Evolutionary conservation across 2,113 vertebrate genomes (phyloP), one percentile per base, ranked within the genome.

Genomic region (Protobothrops mucrosquamatus): DNA sequence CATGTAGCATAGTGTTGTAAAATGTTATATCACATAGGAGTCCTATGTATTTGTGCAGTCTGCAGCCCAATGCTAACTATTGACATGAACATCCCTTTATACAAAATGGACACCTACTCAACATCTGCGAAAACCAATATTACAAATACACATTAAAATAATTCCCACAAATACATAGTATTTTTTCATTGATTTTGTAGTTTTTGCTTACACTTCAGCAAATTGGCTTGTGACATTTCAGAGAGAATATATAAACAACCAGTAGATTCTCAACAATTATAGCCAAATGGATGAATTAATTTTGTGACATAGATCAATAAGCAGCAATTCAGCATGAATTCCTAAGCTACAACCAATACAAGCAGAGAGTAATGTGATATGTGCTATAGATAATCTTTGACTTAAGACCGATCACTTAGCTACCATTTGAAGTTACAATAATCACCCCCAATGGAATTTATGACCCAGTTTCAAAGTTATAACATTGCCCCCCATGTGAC

Each of bases 161-260:
- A 95, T 48, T 93, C 90, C 93, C 94, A 94, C 94, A 95, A 94
- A 94, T 92, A 93, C 95, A 93, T 94, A 87, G 94, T 74, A 88
- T 94, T 95, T 94, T 92, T 92, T 91, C 56, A 56, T 8, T 94
- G 2, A 93, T 96, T 97, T 96, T 95, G 94, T 0, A 56, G 0
- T 87, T 87, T 94, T 95, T 92, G 89, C 61, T 81, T 59, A 94
- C 0, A 0, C 29, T 59, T 93, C 86, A 10, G 64, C 2, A 57
- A 85, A 88, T 14, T 59, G 81, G 94, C 85, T 94, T 91, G 88
- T 92, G 95, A 95, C 91, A 85, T 39, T 91, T 34, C 64, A 24
- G 0, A 12, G 85, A 87, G 93, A 90, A 95, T 52, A 64, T 51
- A 91, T 85, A 94, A 90, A 88, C 93, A 10, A 90, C 85, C 93